Evolutionary conservation across 2,888 invertebrate genomes (phyloP).

Genomic region (Volucella inflata): DNA sequence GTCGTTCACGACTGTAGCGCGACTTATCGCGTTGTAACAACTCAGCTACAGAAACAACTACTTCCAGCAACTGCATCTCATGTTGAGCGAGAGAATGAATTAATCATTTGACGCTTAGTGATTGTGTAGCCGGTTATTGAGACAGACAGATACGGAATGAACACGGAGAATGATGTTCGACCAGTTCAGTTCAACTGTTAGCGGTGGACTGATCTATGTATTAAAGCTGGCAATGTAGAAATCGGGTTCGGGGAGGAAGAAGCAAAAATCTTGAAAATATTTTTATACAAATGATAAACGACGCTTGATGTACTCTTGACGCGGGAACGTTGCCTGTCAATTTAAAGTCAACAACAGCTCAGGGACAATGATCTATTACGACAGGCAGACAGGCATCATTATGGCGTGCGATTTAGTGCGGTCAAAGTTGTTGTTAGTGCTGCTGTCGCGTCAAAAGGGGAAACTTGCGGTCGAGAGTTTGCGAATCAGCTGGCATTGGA

Average conservation of each 20-base stretch:
- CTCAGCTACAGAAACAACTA: slow-evolving; percentile 30
- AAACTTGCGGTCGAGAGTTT: slow-evolving; percentile 6
- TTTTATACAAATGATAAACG: slow-evolving; percentile 63
- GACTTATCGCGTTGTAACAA: slow-evolving; percentile 37
- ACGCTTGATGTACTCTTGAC: slow-evolving; percentile 65
- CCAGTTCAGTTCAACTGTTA: slow-evolving; percentile 19
- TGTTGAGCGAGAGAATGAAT: slow-evolving; percentile 69
- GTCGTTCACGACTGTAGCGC: slow-evolving; percentile 23
- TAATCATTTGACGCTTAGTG: slow-evolving; percentile 72
- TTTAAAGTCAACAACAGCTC: slow-evolving; percentile 63
- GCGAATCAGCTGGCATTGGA: slow-evolving; percentile 3
- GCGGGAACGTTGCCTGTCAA: slow-evolving; percentile 68
- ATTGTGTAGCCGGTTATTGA: slow-evolving; percentile 69
- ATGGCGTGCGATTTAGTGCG: slow-evolving; percentile 24
- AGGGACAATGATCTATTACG: slow-evolving; percentile 61
- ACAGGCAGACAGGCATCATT: slow-evolving; percentile 58
- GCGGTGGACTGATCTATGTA: slow-evolving; percentile 16
- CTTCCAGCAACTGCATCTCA: slow-evolving; percentile 50
- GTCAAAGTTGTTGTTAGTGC: background rate
- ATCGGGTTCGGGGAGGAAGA: background rate
- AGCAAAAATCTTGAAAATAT: slow-evolving; percentile 29
- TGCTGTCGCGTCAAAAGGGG: slow-evolving; percentile 16
- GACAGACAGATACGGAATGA: slow-evolving; percentile 60
- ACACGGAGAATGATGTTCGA: slow-evolving; percentile 54
- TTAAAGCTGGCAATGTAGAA: background rate